These are phyloP conservation scores for Pollenia angustigena DNA, from an alignment of 2,888 invertebrate species.

Conservation along the genomic window DNA sequence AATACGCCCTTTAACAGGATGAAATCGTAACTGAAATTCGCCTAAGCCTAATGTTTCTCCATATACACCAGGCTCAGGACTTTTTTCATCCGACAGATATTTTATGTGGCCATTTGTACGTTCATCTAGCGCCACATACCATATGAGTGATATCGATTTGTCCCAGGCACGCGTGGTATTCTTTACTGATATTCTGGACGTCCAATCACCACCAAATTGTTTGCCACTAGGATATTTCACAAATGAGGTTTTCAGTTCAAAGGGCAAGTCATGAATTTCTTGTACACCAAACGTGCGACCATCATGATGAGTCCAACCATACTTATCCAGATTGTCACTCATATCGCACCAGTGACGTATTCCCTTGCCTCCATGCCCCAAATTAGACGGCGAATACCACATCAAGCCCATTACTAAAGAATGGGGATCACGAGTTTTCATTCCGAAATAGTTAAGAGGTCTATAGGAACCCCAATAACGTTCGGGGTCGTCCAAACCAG, in stretches of 20 bases:
- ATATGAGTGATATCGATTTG: conserved; percentile 87
- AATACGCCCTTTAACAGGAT: conserved; percentile 85
- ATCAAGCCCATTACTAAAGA: conserved; percentile 97
- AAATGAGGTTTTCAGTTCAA: conserved; percentile 92
- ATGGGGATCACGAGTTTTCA: conserved; percentile 94
- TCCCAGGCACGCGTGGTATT: conserved; percentile 81
- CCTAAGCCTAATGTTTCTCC: conserved; percentile 92
- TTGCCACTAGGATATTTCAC: conserved; percentile 93
- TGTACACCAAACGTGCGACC: conserved; percentile 96
- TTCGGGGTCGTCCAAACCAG: conserved; percentile 90
- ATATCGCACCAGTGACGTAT: conserved; percentile 97
- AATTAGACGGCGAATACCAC: conserved; percentile 94
- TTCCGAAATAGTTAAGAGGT: conserved; percentile 94
- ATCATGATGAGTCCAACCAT: conserved; percentile 97
- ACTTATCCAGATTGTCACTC: conserved; percentile 90
- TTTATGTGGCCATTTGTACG: conserved; percentile 86
- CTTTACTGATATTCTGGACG: conserved; percentile 90
- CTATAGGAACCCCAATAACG: conserved; percentile 97
- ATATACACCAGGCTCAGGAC: conserved; percentile 83
- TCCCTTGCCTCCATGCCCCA: conserved; percentile 89
- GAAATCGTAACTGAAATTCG: conserved; percentile 87
- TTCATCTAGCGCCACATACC: conserved; percentile 93
- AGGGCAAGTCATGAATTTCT: conserved; percentile 92
- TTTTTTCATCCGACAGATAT: conserved; percentile 81
- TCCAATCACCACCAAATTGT: conserved; percentile 96